Percentiles rank a stretch among this genome's conserved stretches.
Evolutionary conservation across 2,113 vertebrate species (phyloP).

Genomic region (Hemiscyllium ocellatum): DNA sequence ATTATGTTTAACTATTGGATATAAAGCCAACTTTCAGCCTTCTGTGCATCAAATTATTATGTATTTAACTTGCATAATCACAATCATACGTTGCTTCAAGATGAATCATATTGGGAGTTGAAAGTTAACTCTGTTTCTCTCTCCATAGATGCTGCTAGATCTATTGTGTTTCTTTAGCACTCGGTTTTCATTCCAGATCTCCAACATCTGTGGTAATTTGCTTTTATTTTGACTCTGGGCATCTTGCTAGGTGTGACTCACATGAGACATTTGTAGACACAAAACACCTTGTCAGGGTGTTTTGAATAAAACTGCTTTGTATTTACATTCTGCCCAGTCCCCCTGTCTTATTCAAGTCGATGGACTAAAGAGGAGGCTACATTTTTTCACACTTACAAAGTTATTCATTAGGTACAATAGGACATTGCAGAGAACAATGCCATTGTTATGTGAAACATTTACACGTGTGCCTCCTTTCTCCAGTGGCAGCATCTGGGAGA

Average conservation of each 20-base stretch:
- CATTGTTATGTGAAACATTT: not conserved
- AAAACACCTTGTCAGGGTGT: not conserved
- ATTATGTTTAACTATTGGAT: not conserved
- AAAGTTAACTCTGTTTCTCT: too few relatives aligned
- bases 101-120: too few relatives aligned
- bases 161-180: too few relatives aligned
- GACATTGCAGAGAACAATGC: not conserved
- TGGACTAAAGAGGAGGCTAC: not conserved
- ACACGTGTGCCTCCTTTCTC: not conserved
- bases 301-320: not conserved
- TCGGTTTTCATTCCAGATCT: too few relatives aligned
- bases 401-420: not conserved
- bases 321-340: not conserved
- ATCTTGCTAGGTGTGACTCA: not conserved
- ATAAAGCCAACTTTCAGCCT: not conserved
- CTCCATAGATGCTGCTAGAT: too few relatives aligned
- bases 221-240: not conserved
- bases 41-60: too few relatives aligned
- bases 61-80: too few relatives aligned
- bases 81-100: too few relatives aligned
- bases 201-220: too few relatives aligned
- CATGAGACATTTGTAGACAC: not conserved
- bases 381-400: not conserved
- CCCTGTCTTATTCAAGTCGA: not conserved
- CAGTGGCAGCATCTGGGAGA: not conserved